These are phyloP conservation scores for Grammomys surdaster DNA, from an alignment of 2,113 vertebrate genomes.

Conservation along the genomic window DNA sequence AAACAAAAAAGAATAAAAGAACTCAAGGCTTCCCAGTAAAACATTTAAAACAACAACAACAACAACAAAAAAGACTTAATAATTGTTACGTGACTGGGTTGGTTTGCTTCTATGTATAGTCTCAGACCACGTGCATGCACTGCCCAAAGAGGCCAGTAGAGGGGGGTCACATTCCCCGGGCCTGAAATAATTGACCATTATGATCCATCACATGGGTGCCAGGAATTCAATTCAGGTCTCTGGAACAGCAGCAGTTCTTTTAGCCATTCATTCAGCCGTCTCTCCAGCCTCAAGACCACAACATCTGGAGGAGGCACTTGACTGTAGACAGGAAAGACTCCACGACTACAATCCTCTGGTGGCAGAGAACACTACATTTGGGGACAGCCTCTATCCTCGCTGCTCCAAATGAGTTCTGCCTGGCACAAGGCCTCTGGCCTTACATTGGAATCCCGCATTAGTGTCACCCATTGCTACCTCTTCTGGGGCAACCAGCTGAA, in stretches of 20 bases:
- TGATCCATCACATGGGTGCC: not conserved
- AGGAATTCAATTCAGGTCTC: not conserved
- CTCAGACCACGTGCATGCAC: not conserved
- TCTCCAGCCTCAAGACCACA: not conserved
- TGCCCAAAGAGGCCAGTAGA: not conserved
- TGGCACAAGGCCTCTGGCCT: not conserved
- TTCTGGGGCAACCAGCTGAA: not conserved
- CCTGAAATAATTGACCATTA: not conserved
- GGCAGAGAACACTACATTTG: not conserved
- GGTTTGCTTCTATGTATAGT: not conserved
- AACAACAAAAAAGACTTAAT: constrained; percentile 2
- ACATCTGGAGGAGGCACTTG: not conserved
- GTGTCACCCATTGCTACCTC: not conserved
- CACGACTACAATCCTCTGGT: not conserved
- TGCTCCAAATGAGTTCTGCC: not conserved
- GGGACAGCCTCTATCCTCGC: not conserved
- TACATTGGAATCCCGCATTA: not conserved
- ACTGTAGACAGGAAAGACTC: constrained; percentile 2
- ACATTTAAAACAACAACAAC: not conserved
- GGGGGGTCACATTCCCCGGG: not conserved
- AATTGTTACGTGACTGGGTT: not conserved
- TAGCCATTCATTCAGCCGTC: not conserved
- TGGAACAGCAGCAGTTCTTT: not conserved
- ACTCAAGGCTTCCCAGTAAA: not conserved
- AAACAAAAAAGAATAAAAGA: not conserved